phyloP scores from a whole-genome alignment of 1,140 invertebrate genomes.

The Heliconius melpomene region DNA sequence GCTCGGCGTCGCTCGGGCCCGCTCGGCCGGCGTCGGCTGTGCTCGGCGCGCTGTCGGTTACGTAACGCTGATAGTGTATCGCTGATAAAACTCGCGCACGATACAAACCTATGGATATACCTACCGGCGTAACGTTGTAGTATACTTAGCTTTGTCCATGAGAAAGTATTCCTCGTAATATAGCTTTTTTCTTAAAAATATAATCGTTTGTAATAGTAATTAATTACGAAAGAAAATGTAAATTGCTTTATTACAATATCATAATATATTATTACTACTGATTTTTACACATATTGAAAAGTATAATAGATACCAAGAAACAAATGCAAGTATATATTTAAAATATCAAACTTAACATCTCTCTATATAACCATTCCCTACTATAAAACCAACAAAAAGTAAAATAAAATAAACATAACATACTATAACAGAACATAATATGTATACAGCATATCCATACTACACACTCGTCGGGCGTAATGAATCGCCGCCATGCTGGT shows the following conservation, averaged over 20 bases:
- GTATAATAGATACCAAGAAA: no score
- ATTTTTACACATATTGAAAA: no score
- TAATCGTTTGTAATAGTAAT: no score
- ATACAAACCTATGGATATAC: background rate
- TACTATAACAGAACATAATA: background rate
- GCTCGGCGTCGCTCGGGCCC: background rate
- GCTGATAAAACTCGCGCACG: slow-evolving; percentile 5
- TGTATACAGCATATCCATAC: background rate
- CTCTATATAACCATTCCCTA: background rate
- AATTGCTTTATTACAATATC: no score
- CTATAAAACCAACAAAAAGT: background rate
- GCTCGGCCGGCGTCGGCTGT: background rate
- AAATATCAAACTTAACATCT: no score
- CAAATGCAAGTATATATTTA: no score
- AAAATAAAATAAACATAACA: background rate
- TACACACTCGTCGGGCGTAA: background rate
- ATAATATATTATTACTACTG: no score
- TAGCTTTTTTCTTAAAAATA: no score
- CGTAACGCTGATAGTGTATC: slow-evolving; percentile 13
- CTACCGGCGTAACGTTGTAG: slow-evolving; percentile 3
- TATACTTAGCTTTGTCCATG: background rate
- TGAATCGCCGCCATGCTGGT: background rate
- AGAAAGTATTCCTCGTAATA: background rate
- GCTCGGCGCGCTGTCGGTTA: background rate
- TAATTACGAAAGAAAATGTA: no score